A percentile compares a stretch with the other conserved stretches of the same genome.
Conservation (phyloP, 2,888 invertebrate genomes). For the Deilephila porcellus region DNA sequence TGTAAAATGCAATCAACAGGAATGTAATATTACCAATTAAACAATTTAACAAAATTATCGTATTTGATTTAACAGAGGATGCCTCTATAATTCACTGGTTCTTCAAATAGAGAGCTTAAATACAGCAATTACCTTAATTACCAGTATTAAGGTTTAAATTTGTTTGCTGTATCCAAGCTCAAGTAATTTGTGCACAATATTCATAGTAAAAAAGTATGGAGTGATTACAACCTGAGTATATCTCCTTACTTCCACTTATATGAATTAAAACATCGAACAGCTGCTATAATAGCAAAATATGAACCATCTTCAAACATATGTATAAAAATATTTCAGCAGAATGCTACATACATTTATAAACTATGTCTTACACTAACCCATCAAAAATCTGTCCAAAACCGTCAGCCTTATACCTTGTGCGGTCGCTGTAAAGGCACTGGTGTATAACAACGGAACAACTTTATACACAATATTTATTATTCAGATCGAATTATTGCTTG, state of each 20-base stretch:
- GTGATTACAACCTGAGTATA: neutral
- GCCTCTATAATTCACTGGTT: conserved; percentile 40
- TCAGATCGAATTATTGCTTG: neutral
- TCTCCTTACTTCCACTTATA: neutral
- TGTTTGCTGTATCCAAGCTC: neutral
- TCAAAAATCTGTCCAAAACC: conserved; percentile 54
- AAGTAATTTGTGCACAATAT: neutral
- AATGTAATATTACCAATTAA: conserved; percentile 77
- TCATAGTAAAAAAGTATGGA: neutral
- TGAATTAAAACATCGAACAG: neutral
- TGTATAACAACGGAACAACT: conserved; percentile 30
- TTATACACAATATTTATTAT: neutral
- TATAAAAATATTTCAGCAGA: conserved; percentile 8
- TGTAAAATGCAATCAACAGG: conserved; percentile 63
- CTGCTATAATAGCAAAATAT: conserved; percentile 15
- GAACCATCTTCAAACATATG: conserved; percentile 10
- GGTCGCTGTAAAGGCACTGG: conserved; percentile 56
- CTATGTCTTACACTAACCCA: conserved; percentile 52
- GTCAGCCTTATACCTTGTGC: conserved; percentile 50
- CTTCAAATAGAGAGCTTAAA: neutral
- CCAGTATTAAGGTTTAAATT: neutral
- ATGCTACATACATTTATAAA: conserved; percentile 33
- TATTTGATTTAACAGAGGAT: conserved; percentile 57
- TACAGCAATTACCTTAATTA: neutral
- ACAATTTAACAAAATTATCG: conserved; percentile 66